Conservation (phyloP, 2,797 vertebrate genomes). For the Schizopygopsis pylzovi region DNA sequence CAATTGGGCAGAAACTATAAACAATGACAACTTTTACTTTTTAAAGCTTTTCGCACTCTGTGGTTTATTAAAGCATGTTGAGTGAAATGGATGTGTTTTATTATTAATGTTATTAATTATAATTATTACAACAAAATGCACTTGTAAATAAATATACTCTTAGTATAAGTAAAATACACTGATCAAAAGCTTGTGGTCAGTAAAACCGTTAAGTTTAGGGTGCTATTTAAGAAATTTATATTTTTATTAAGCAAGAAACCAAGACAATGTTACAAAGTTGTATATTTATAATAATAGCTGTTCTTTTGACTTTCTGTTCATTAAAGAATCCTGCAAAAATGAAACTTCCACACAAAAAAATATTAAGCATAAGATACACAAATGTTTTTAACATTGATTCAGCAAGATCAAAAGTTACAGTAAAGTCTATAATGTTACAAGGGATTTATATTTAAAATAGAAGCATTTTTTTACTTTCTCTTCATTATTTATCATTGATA, state of each 20-base stretch:
- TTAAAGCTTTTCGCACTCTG: neutral
- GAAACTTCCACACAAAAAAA: neutral
- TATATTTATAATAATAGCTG: neutral
- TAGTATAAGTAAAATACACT: neutral
- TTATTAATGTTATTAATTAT: neutral
- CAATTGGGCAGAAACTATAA: neutral
- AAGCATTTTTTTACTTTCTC: neutral
- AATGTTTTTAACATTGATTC: no score
- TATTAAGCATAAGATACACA: neutral
- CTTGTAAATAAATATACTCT: neutral
- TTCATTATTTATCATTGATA: neutral
- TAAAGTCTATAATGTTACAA: neutral
- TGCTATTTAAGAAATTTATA: neutral
- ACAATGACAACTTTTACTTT: neutral
- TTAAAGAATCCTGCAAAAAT: neutral
- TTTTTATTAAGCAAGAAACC: slow-evolving; percentile 6
- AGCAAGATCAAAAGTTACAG: neutral
- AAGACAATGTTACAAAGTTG: neutral
- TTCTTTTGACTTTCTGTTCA: neutral
- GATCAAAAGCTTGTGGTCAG: neutral
- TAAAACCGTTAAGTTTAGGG: neutral
- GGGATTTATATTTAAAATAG: neutral
- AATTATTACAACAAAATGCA: neutral
- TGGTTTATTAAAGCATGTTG: neutral
- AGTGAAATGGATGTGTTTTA: neutral